Evolutionary conservation across 2,888 invertebrate species (phyloP), one percentile per base, ranked within the genome.

Genomic region (Calameuta idolon): DNA sequence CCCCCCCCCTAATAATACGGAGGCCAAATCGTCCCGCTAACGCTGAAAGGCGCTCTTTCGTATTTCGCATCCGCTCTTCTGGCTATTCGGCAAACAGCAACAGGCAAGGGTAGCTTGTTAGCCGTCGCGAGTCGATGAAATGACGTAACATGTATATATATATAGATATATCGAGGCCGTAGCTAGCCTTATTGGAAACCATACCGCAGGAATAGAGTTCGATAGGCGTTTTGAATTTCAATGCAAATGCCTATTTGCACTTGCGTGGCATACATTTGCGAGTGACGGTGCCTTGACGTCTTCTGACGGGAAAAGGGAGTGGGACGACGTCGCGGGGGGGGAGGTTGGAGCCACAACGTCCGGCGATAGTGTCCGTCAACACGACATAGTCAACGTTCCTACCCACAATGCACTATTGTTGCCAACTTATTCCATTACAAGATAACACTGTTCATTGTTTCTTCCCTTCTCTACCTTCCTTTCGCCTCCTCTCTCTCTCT

Each of bases 391-490:
- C 86, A 89, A 86, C 87, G 88, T 90, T 86, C 86, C 86, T 83
- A 85, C 81, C 86, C 89, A 91, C 91, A 91, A 91, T 91, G 86
- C 88, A 83, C 90, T 85, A 91, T 91, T 91, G 91, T 91, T 91
- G 88, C 91, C 90, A 91, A 91, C 91, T 91, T 91, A 91, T 91
- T 91, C 90, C 90, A 91, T 91, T 91, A 91, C 90, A 91, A 55
- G 91, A 91, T 91, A 91, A 91, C 90, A 90, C 88, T 84, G 79
- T 79, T 69, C 34, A 37, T 75, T 68, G 75, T 68, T 75, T n/a
- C 69, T 73, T 84, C 83, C 83, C 85, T 85, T 84, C 84, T 83
- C 84, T 83, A 83, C 81, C 84, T 86, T 85, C 83, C 84, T 85
- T 83, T 83, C 83, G 81, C 84, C 81, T 78, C 75, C 33, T 33